Evolutionary conservation across 2,888 invertebrate species (phyloP).

Genomic region (Dyspetes luteomarginatus): DNA sequence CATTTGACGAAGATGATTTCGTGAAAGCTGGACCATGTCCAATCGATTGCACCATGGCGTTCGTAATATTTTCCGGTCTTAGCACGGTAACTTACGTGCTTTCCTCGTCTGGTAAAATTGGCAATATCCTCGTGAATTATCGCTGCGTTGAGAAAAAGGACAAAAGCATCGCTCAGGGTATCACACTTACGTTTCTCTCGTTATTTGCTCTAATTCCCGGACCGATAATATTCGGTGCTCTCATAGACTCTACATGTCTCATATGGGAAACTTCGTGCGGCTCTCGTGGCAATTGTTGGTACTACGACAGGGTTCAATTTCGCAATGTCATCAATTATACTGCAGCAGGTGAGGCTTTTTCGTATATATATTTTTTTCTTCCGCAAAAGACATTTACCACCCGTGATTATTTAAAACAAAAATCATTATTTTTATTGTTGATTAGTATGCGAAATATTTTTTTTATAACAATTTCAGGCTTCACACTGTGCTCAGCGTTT

Average conservation of each 20-base stretch:
- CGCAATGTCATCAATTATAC: conserved; percentile 85
- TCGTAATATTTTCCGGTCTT: conserved; percentile 83
- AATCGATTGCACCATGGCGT: conserved; percentile 80
- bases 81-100: conserved; percentile 86
- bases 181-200: conserved; percentile 86
- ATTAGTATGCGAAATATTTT: conserved; percentile 22
- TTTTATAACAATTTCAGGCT: conserved; percentile 81
- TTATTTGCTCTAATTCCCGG: conserved; percentile 88
- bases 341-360: conserved; percentile 84
- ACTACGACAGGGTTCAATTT: conserved; percentile 87
- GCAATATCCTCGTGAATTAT: conserved; percentile 87
- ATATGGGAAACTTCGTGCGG: conserved; percentile 88
- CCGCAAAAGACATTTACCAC: too few relatives aligned
- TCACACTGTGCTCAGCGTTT: conserved; percentile 85
- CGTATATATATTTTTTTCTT: background rate
- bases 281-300: conserved; percentile 87
- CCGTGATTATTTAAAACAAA: too few relatives aligned
- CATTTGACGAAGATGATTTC: conserved; percentile 45
- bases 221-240: conserved; percentile 88
- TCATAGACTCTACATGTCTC: conserved; percentile 88
- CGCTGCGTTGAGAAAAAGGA: conserved; percentile 87
- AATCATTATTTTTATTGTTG: background rate
- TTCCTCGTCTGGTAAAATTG: conserved; percentile 87
- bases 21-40: conserved; percentile 81
- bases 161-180: conserved; percentile 88